Percentiles rank a stretch among this genome's conserved stretches.
phyloP scores from a whole-genome alignment of 2,888 invertebrate species.

The Limnephilus auricula region DNA sequence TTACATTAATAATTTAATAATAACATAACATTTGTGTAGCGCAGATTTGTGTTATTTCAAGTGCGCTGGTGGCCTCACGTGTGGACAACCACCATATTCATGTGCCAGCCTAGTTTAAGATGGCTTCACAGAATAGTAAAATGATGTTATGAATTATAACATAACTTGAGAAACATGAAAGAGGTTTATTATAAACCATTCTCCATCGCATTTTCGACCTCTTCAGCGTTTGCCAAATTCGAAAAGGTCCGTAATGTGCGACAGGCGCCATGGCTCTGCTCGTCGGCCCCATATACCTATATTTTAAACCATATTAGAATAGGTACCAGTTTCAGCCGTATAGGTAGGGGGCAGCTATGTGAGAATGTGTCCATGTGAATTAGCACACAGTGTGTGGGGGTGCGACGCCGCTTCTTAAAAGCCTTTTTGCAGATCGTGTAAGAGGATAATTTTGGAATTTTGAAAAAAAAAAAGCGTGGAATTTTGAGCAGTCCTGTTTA shows the following conservation, averaged over 20 bases:
- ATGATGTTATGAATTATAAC: background rate
- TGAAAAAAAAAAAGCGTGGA: no score
- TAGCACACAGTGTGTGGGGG: constrained; percentile 17
- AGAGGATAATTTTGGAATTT: no score
- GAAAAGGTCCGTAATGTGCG: constrained; percentile 2
- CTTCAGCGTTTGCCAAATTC: background rate
- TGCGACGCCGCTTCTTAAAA: constrained; percentile 5
- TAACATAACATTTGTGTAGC: no score
- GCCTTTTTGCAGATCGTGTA: background rate
- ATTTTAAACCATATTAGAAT: constrained; percentile 19
- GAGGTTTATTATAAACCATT: background rate
- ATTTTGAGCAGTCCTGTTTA: background rate
- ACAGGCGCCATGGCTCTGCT: constrained; percentile 19
- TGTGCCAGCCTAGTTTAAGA: background rate
- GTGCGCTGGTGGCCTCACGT: no score
- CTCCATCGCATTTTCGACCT: background rate
- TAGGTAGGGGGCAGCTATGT: background rate
- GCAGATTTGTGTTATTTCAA: no score
- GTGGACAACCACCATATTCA: background rate
- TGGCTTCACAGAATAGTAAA: background rate
- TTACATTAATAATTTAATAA: no score
- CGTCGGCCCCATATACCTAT: background rate
- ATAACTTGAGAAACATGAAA: background rate
- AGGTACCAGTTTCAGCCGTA: background rate
- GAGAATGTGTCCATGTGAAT: background rate